A percentile compares a stretch with the other conserved stretches of the same genome.
Evolutionary conservation across 2,888 invertebrate species (phyloP).

Genomic region (Anoplius nigerrimus): DNA sequence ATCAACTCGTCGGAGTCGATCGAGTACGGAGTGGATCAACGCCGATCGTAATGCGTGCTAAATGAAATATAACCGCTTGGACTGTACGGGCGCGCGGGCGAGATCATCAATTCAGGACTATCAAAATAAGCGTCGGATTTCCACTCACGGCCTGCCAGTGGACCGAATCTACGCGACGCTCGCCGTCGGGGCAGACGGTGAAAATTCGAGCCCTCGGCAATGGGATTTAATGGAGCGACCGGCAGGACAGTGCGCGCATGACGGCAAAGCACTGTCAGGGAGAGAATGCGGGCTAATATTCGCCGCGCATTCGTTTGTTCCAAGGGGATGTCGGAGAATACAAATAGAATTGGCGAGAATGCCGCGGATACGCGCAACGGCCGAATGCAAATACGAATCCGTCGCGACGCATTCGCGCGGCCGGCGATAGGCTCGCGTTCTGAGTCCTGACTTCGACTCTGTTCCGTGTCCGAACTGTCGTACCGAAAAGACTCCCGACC

Average conservation of each 20-base stretch:
- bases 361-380: too few relatives aligned
- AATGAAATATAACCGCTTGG: too few relatives aligned
- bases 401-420: background rate
- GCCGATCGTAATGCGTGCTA: too few relatives aligned
- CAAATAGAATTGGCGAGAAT: conserved; percentile 6
- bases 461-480: background rate
- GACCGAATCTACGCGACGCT: too few relatives aligned
- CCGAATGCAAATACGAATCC: background rate
- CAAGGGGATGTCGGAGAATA: conserved; percentile 1
- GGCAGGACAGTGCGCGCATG: conserved; percentile 3
- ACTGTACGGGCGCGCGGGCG: too few relatives aligned
- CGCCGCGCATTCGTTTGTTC: conserved; percentile 8
- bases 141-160: too few relatives aligned
- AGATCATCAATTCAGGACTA: too few relatives aligned
- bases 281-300: conserved; percentile 10
- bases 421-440: background rate
- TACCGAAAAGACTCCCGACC: too few relatives aligned
- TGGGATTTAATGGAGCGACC: conserved; percentile 40
- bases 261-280: background rate
- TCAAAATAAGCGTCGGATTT: too few relatives aligned
- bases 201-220: conserved; percentile 43
- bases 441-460: background rate
- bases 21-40: too few relatives aligned
- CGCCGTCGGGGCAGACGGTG: background rate
- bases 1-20: too few relatives aligned